Evolutionary conservation across 2,797 vertebrate species (phyloP), one percentile per base, ranked within the genome.

Genomic region (Pitangus sulphuratus): DNA sequence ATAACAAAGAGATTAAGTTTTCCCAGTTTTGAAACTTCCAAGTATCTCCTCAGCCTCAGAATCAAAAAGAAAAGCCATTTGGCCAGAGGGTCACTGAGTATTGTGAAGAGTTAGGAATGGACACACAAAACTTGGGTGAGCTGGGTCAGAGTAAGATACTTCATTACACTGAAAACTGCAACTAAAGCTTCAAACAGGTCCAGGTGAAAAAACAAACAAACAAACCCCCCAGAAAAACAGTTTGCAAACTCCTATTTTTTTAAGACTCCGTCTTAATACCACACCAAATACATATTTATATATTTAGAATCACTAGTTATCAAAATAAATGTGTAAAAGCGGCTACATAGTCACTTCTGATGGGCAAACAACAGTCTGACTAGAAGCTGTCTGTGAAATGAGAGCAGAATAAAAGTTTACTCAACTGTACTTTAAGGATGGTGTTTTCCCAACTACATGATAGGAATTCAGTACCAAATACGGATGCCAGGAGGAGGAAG

Each of bases 91-190:
- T 72, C 83, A 90, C 48, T 26, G 20, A 70, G 70, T 90, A 91
- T 31, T 51, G 33, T 53, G 58, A 92, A 76, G 17, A 74, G 69
- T 76, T 72, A 97, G 89, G 93, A 93, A 97, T 21, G 65, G 83
- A 89, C 78, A 77, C 48, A 90, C 68, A 78, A 94, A 78, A 94
- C 84, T 94, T 93, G 58, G 18, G 54, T 11, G 39, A 87, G 78
- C 47, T 54, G 54, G 92, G 24, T 79, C 93, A 95, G 80, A 91
- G 7, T 45, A 68, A 69, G 53, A 78, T 79, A 89, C 56, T 83
- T 80, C 87, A 82, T 68, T 82, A 86, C 47, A 33, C 64, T 71
- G 48, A 87, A 64, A 90, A 64, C 75, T 84, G 45, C 33, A 83
- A 82, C 37, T 17, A 7, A 69, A 80, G n/a, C 57, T 89, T 87